Percentiles rank a stretch among this genome's conserved stretches.
phyloP scores from a whole-genome alignment of 2,888 invertebrate species.

The Erebia aethiops region DNA sequence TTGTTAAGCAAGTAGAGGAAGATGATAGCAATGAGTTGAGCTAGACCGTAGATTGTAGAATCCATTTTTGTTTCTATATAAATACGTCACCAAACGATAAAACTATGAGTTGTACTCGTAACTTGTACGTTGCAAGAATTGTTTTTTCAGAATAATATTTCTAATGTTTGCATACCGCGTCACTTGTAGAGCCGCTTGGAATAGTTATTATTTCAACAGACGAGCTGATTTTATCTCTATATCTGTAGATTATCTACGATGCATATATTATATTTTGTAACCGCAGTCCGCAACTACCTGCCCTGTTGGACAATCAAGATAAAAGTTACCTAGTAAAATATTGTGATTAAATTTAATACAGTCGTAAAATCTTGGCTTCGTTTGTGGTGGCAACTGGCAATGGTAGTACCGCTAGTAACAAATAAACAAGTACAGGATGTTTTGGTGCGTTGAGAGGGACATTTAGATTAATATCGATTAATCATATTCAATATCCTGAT shows the following conservation, averaged over 20 bases:
- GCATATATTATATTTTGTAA: constrained; percentile 3
- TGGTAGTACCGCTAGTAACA: neutral
- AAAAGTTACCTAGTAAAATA: neutral
- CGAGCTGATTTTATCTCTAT: neutral
- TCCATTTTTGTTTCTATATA: neutral
- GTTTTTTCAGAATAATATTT: neutral
- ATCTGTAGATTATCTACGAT: neutral
- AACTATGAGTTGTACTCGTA: neutral
- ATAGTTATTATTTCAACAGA: neutral
- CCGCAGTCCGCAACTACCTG: neutral
- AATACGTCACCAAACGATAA: neutral
- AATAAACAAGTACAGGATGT: neutral
- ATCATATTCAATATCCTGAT: neutral
- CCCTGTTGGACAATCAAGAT: constrained; percentile 1
- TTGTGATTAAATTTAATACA: neutral
- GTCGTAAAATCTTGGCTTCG: neutral
- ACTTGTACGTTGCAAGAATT: too few relatives aligned
- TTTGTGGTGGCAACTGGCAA: neutral
- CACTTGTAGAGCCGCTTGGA: neutral
- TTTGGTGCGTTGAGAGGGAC: neutral
- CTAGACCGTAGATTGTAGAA: neutral
- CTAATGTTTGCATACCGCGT: neutral
- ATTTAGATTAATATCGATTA: neutral
- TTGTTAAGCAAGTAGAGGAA: constrained; percentile 20
- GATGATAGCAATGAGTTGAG: constrained; percentile 13